These are phyloP conservation scores for Synodontis membranacea DNA, from an alignment of 2,113 vertebrate species.

Conservation along the genomic window DNA sequence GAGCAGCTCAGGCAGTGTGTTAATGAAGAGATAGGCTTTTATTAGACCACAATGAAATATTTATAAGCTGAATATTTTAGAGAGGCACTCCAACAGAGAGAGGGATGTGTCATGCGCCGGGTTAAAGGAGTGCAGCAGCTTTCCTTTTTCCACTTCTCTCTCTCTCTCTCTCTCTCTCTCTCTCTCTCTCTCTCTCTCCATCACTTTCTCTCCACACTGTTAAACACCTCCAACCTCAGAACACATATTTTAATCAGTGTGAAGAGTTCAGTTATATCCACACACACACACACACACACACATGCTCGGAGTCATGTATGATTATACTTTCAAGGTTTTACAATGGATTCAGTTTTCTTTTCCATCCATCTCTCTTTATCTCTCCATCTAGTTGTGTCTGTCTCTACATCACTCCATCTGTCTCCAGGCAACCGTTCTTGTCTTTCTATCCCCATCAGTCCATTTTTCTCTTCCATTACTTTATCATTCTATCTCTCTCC, in stretches of 20 bases:
- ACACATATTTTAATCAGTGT: slow-evolving; percentile 24
- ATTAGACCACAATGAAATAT: slow-evolving; percentile 78
- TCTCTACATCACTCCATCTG: neutral
- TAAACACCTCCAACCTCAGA: slow-evolving; percentile 24
- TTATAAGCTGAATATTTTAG: slow-evolving; percentile 81
- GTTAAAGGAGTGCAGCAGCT: slow-evolving; percentile 9
- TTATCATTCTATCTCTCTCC: neutral
- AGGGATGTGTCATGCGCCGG: neutral
- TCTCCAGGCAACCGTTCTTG: neutral
- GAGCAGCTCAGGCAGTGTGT: slow-evolving; percentile 68
- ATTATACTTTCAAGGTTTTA: neutral
- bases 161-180: slow-evolving; percentile 37
- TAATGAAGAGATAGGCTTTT: slow-evolving; percentile 78
- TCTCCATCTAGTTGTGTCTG: neutral
- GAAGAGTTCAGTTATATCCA: slow-evolving; percentile 24
- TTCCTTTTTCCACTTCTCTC: slow-evolving; percentile 33
- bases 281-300: slow-evolving; percentile 5
- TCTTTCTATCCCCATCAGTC: neutral
- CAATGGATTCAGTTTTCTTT: neutral
- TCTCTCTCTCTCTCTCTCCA: neutral
- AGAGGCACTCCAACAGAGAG: slow-evolving; percentile 48
- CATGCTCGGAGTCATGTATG: neutral
- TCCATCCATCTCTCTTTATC: neutral
- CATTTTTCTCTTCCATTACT: neutral
- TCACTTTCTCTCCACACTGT: slow-evolving; percentile 5